Evolutionary conservation across 1,140 invertebrate genomes (phyloP).

Genomic region (Leptoteleia sp.): DNA sequence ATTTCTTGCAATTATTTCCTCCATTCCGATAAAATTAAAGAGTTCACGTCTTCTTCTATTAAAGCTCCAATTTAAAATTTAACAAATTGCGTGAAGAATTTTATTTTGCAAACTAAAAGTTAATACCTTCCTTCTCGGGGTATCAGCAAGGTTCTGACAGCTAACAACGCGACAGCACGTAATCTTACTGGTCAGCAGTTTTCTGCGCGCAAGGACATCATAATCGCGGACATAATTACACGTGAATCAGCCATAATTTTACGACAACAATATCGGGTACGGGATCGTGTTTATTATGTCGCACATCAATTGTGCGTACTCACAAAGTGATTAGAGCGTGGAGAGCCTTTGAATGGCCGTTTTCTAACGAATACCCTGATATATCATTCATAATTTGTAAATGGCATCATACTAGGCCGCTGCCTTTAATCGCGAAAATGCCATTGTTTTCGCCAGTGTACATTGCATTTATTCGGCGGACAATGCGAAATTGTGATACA

Average conservation of each 20-base stretch:
- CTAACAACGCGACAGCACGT: neutral
- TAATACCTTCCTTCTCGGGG: neutral
- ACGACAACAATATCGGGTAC: slow-evolving; percentile 20
- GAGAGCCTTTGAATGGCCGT: slow-evolving; percentile 24
- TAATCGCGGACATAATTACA: slow-evolving; percentile 29
- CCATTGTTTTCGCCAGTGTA: slow-evolving; percentile 43
- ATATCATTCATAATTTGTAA: slow-evolving; percentile 48
- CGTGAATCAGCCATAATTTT: slow-evolving; percentile 31
- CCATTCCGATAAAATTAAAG: no score
- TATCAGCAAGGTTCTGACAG: neutral
- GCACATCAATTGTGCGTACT: slow-evolving; percentile 25
- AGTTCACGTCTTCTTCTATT: no score
- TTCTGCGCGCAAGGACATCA: slow-evolving; percentile 18
- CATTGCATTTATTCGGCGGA: slow-evolving; percentile 42
- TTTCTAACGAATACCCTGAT: slow-evolving; percentile 41
- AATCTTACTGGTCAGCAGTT: slow-evolving; percentile 23
- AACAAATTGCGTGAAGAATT: no score
- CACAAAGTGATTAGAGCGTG: slow-evolving; percentile 35
- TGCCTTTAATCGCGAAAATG: slow-evolving; percentile 44
- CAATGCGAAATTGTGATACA: slow-evolving; percentile 29
- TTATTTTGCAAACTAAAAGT: no score
- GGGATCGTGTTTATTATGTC: slow-evolving; percentile 40
- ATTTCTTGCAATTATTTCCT: no score
- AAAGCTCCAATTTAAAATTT: no score
- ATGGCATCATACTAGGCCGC: slow-evolving; percentile 25